Evolutionary conservation across 1,140 invertebrate species (phyloP), one percentile per base, ranked within the genome.

Genomic region (Prorops nasuta): DNA sequence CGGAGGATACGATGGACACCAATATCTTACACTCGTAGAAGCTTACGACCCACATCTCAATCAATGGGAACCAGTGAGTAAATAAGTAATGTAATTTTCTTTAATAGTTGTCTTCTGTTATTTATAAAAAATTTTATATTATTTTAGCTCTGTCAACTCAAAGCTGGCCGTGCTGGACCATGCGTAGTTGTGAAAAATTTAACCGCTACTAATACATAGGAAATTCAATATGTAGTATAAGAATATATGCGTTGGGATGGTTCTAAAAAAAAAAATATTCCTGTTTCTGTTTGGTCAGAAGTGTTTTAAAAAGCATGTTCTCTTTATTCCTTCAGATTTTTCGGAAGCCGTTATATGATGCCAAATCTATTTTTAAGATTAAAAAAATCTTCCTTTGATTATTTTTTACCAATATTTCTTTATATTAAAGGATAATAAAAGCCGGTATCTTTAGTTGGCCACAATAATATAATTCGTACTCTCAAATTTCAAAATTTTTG

Each of bases 1-100:
- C 20, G 94, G 95, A 20, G 96, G 96, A 0, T 96, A 96, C 74
- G 94, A 98, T 80, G 95, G 95, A n/a, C 89, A 91, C 64, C 85
- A 89, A 51, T 96, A 96, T 77, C 78, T 96, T 1, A 91, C 88
- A 63, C 85, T 88, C 46, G 93, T 96, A 15, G 94, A 98, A 79
- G 86, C 92, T 58, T 98, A 97, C 73, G 93, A 98, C 75, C 87
- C 93, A 9, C 85, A 89, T 67, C 84, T 83, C 0, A 95, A 97
- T 77, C 86, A 89, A 63, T 98, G 95, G 94, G 79, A 80, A 36
- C 82, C 84, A 71, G 84, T 88, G 51, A 78, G 72, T 49, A 28
- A 51, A 17, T 42, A 52, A 22, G 12, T 9, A 10, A 6, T 12
- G 16, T 24, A 24, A 38, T 16, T 1, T 2, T 43, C 14, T 14